Base-by-base conservation (phyloP, 2,888 invertebrate species). In the Ennomos quercinarius region DNA sequence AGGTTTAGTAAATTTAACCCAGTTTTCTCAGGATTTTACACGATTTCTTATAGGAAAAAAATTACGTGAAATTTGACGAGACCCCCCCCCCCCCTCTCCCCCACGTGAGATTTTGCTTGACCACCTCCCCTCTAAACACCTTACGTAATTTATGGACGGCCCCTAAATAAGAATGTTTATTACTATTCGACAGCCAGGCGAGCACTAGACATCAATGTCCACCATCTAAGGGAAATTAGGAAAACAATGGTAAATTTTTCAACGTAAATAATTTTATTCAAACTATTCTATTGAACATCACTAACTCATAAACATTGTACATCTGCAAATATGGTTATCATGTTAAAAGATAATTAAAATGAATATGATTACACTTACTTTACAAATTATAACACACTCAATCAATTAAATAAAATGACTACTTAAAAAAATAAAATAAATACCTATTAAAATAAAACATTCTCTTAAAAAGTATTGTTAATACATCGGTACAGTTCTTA, bases 181-280 rank as follows among this genome's bases (percentile, higher is more conserved):
- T n/a, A n/a, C n/a, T n/a, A n/a, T n/a, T 27, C 27, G 0, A 27
- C 27, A 27, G 27, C 27, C 0, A 27, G 27, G 27, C 27, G 27
- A 27, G 27, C 6, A 27, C 4, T 27, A 27, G 27, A 27, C 27
- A 6, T 3, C 27, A 27, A 27, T 27, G 3, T 6, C 27, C 3
- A 27, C 27, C 5, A 27, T 27, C 27, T 27, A 27, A 27, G 5
- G 27, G 27, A 27, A 5, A 27, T 27, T n/a, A 61, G 44, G 55
- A 77, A 86, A 89, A 91, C 84, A 83, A 81, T 73, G 77, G 81
- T 86, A 74, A 82, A 84, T 81, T 89, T 91, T 92, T 90, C 88
- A 92, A 92, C 91, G 91, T 92, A 92, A 92, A 92, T 92, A 92
- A 91, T 90, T 92, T 92, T 92, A 92, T 92, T 92, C 88, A 91